phyloP scores from a whole-genome alignment of 2,797 vertebrate genomes.

The Clangula hyemalis region DNA sequence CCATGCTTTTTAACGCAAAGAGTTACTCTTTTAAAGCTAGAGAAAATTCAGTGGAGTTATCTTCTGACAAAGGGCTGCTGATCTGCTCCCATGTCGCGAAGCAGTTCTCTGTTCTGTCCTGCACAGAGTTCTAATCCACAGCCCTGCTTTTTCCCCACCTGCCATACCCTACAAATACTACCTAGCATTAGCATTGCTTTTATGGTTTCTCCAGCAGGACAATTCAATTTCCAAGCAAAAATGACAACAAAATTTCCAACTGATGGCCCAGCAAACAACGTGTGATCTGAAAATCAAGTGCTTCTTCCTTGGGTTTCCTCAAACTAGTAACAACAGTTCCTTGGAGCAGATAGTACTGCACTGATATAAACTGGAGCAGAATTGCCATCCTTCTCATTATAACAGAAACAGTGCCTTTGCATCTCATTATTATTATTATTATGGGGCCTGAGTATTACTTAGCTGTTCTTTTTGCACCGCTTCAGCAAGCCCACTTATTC shows the following conservation, averaged over 20 bases:
- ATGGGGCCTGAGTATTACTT: not conserved
- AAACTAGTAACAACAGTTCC: not conserved
- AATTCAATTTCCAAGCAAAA: not conserved
- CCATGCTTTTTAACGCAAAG: not conserved
- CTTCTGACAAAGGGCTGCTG: not conserved
- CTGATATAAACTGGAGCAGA: not conserved
- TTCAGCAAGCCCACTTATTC: slow-evolving; percentile 27
- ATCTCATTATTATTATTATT: not conserved
- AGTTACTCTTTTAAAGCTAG: not conserved
- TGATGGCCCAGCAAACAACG: not conserved
- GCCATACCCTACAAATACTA: not conserved
- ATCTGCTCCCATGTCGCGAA: accelerated
- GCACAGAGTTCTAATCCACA: not conserved
- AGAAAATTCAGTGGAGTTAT: not conserved
- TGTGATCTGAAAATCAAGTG: not conserved
- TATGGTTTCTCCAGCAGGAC: not conserved
- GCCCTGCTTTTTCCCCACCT: not conserved
- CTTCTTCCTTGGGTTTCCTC: not conserved
- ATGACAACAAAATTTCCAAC: not conserved
- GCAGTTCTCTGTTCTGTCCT: not conserved
- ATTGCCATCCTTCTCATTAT: not conserved
- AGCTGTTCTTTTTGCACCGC: not conserved
- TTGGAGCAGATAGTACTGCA: not conserved
- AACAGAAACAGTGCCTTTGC: not conserved
- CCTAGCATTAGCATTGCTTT: accelerated